These are phyloP conservation scores for Scrobipalpa costella DNA, from an alignment of 2,888 invertebrate genomes.

Conservation along the genomic window DNA sequence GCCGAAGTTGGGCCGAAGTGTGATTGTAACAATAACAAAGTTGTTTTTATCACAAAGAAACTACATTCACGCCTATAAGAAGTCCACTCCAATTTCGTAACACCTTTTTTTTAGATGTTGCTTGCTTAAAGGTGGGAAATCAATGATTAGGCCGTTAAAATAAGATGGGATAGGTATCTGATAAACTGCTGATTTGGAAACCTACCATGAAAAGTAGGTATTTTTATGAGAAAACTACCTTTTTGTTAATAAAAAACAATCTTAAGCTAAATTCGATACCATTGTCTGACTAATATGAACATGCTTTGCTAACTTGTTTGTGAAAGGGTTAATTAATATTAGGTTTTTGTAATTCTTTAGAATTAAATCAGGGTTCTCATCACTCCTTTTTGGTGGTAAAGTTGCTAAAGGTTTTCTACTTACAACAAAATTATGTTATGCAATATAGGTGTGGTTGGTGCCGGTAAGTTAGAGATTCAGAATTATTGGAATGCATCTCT, in stretches of 20 bases:
- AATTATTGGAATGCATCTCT: background rate
- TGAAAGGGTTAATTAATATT: background rate
- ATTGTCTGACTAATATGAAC: background rate
- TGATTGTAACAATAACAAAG: no score
- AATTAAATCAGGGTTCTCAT: background rate
- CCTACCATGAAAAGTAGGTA: no score
- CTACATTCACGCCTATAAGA: no score
- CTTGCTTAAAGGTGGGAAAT: no score
- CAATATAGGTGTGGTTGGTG: background rate
- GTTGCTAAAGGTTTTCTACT: background rate
- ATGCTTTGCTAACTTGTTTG: constrained; percentile 12
- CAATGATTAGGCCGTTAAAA: no score
- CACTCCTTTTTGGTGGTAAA: background rate
- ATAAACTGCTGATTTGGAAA: no score
- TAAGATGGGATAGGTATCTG: no score
- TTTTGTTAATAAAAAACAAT: background rate
- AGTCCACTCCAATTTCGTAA: no score
- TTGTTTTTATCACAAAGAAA: no score
- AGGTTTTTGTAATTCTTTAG: background rate
- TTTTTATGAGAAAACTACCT: background rate
- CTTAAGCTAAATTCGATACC: background rate
- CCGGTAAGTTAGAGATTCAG: background rate
- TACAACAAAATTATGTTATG: no score
- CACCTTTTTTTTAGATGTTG: no score
- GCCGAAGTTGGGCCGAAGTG: no score